Evolutionary conservation across 2,888 invertebrate genomes (phyloP).

Genomic region (Himalopsyche japonica): DNA sequence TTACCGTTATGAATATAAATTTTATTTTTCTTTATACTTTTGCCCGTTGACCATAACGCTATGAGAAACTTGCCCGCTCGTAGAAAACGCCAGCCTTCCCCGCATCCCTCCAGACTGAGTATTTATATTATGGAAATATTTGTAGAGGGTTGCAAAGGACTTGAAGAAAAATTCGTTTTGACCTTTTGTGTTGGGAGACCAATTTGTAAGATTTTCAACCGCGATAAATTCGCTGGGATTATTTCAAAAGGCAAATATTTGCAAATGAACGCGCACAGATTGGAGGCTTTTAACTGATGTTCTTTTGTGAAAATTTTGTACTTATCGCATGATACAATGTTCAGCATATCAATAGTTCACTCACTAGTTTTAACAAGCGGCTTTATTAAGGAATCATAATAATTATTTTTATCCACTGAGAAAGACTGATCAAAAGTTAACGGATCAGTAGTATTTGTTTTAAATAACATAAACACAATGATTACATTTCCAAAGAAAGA

Average conservation of each 20-base stretch:
- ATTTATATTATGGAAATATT: neutral
- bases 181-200: neutral
- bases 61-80: neutral
- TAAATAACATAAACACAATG: no score
- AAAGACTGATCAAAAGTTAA: no score
- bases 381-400: no score
- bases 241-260: neutral
- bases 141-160: neutral
- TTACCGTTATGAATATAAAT: no score
- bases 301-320: neutral
- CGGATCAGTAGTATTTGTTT: no score
- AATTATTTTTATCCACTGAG: no score
- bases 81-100: neutral
- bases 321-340: no score
- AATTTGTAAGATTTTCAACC: conserved; percentile 1
- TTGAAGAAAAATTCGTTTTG: neutral
- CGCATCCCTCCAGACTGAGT: neutral
- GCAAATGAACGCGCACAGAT: neutral
- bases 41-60: neutral
- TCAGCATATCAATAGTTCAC: no score
- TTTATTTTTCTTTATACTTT: neutral
- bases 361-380: no score
- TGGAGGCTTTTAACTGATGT: neutral
- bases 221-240: neutral
- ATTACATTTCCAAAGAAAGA: no score